Evolutionary conservation across 2,113 vertebrate species (phyloP).

Genomic region (Embiotoca jacksoni): DNA sequence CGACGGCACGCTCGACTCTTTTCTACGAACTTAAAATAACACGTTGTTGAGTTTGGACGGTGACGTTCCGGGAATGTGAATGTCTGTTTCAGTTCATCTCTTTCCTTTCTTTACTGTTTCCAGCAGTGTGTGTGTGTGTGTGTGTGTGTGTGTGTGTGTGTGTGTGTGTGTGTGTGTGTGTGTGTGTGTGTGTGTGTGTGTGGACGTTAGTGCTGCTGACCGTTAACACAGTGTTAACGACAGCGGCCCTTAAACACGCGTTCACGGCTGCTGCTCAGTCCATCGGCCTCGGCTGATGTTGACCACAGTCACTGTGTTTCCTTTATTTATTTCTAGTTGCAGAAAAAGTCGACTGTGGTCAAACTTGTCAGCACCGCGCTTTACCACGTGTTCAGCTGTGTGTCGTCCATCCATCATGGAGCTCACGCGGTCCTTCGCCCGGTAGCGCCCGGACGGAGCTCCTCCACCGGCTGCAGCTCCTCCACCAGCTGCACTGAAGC

Average conservation of each 20-base stretch:
- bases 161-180: too few species aligned
- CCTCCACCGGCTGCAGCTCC: not conserved
- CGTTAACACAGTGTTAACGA: too few species aligned
- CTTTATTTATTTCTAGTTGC: not conserved
- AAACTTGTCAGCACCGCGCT: constrained; percentile 2
- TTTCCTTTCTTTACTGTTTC: constrained; percentile 5
- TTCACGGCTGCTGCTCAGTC: constrained; percentile 3
- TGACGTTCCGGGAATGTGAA: constrained; percentile 50
- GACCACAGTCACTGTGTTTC: constrained; percentile 48
- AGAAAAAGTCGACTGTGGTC: constrained; percentile 18
- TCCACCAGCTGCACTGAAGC: constrained; percentile 48
- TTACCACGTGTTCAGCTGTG: constrained; percentile 6
- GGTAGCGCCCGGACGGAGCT: not conserved
- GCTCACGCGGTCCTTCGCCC: too few species aligned
- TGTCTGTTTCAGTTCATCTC: constrained; percentile 43
- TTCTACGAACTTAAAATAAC: constrained; percentile 71
- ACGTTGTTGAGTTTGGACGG: constrained; percentile 42
- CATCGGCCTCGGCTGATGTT: not conserved
- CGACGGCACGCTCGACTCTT: constrained; percentile 65
- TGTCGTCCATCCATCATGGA: constrained; percentile 22
- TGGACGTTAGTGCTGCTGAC: too few species aligned
- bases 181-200: too few species aligned
- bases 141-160: constrained; percentile 21
- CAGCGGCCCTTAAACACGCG: not conserved
- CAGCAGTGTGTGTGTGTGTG: constrained; percentile 51